Evolutionary conservation across 1,140 invertebrate species (phyloP).

Genomic region (Pseudomyrmex flavicornis): DNA sequence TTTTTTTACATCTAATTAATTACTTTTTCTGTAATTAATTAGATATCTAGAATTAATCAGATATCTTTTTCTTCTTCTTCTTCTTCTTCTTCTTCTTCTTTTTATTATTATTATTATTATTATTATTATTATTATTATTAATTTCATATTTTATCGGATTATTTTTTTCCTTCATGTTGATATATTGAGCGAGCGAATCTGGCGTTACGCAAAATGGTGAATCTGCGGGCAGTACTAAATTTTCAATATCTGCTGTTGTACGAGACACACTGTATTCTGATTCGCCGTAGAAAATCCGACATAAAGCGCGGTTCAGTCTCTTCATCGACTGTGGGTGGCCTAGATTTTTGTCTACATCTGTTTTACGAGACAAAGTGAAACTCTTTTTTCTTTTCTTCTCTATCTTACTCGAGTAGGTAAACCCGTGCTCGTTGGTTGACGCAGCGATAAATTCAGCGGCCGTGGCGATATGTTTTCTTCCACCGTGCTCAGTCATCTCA

Average conservation of each 20-base stretch:
- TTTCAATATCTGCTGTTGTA: conserved; percentile 14
- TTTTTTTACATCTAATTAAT: not conserved
- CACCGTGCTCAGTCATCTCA: conserved; percentile 3
- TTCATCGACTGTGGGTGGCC: conserved; percentile 21
- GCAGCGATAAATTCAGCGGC: conserved; percentile 54
- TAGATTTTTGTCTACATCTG: conserved; percentile 43
- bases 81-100: no score
- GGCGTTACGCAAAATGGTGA: not conserved
- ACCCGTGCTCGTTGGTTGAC: conserved; percentile 18
- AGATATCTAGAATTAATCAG: no score
- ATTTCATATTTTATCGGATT: no score
- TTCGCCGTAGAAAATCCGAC: conserved; percentile 22
- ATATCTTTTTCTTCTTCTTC: not conserved
- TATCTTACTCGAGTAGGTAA: conserved; percentile 35
- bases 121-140: no score
- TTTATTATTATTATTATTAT: no score
- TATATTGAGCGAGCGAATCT: not conserved
- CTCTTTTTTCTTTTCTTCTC: not conserved
- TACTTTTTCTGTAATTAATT: not conserved
- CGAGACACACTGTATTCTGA: conserved; percentile 1
- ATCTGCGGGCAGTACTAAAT: conserved; percentile 21
- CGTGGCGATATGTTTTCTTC: conserved; percentile 39
- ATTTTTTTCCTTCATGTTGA: no score
- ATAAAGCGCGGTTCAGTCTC: conserved; percentile 46
- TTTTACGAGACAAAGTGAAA: conserved; percentile 16